phyloP scores from a whole-genome alignment of 2,797 vertebrate species.

The Moxostoma hubbsi region DNA sequence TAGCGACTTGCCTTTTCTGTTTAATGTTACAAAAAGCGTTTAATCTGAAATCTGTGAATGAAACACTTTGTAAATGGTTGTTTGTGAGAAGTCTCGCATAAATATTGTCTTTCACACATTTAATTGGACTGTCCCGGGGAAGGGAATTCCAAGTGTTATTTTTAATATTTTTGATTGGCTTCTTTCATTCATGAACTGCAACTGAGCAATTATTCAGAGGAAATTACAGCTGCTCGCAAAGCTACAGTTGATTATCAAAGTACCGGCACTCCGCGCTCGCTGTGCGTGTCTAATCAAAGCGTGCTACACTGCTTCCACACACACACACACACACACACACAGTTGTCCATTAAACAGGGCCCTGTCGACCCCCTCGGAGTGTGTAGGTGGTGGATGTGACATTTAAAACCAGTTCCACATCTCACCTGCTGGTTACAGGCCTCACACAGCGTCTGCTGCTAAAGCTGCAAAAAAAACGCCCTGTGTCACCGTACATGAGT shows the following conservation, averaged over 20 bases:
- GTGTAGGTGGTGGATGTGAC: slow-evolving; percentile 59
- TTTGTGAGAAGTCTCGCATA: neutral
- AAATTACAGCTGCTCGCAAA: slow-evolving; percentile 54
- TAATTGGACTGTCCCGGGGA: slow-evolving; percentile 27
- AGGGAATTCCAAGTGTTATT: slow-evolving; percentile 44
- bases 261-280: slow-evolving; percentile 40
- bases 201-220: slow-evolving; percentile 54
- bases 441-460: slow-evolving; percentile 45
- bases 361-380: slow-evolving; percentile 31
- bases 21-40: neutral
- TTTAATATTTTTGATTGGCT: slow-evolving; percentile 51
- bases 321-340: neutral
- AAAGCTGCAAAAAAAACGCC: slow-evolving; percentile 27
- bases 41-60: neutral
- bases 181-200: slow-evolving; percentile 58
- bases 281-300: slow-evolving; percentile 53
- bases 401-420: slow-evolving; percentile 61
- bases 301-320: slow-evolving; percentile 24
- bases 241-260: slow-evolving; percentile 54
- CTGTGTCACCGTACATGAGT: slow-evolving; percentile 1
- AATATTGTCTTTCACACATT: neutral
- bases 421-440: slow-evolving; percentile 60
- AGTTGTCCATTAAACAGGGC: slow-evolving; percentile 39
- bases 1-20: neutral
- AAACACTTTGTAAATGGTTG: neutral